A percentile compares a stretch with the other conserved stretches of the same genome.
phyloP scores from a whole-genome alignment of 2,797 vertebrate species.

The Melopsittacus undulatus region DNA sequence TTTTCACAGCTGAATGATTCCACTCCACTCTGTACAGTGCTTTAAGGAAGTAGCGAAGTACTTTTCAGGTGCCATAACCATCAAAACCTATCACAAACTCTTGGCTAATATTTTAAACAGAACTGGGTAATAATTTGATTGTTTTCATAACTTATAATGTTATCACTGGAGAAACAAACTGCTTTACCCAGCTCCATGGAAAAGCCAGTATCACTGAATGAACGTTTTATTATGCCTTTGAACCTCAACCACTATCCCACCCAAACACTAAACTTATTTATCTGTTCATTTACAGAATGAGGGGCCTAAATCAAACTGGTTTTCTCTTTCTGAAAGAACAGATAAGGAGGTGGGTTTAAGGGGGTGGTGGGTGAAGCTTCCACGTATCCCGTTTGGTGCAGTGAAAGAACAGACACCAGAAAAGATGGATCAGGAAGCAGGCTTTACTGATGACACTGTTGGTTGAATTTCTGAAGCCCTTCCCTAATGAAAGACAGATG shows the following conservation, averaged over 20 bases:
- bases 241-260: not conserved
- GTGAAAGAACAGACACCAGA: conserved; percentile 35
- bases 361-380: not conserved
- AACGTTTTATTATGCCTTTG: not conserved
- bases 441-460: conserved; percentile 54
- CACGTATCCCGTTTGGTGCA: conserved; percentile 28
- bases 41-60: not conserved
- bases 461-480: conserved; percentile 73
- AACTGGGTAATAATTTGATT: not conserved
- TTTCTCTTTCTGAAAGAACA: not conserved
- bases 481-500: conserved; percentile 81
- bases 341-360: not conserved
- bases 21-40: not conserved
- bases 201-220: not conserved
- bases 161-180: conserved; percentile 10
- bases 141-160: not conserved
- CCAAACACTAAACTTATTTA: not conserved
- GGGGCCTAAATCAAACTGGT: not conserved
- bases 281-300: not conserved
- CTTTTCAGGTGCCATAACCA: not conserved
- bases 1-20: conserved; percentile 28
- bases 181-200: not conserved
- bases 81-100: not conserved
- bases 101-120: not conserved
- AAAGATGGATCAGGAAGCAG: conserved; percentile 51